phyloP scores from a whole-genome alignment of 2,797 vertebrate species.

The Sus cebifrons region DNA sequence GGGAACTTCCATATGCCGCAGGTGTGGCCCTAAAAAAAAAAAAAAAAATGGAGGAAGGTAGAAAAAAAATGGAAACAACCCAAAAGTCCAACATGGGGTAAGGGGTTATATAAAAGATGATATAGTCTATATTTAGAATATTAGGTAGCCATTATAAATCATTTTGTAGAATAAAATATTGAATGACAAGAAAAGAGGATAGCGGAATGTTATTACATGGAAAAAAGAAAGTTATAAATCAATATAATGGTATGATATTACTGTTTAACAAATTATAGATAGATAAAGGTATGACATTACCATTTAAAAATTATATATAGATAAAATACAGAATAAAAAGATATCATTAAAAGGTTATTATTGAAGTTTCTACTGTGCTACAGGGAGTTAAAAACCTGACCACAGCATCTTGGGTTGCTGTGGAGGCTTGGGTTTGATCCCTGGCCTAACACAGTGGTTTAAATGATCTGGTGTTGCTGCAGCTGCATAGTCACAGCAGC shows the following conservation, averaged over 20 bases:
- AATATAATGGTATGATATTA: neutral
- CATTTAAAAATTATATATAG: too few species aligned
- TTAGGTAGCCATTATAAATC: slow-evolving; percentile 7
- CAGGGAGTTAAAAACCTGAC: too few species aligned
- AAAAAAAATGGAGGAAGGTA: neutral
- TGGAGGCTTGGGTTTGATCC: too few species aligned
- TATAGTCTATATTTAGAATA: neutral
- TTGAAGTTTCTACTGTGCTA: too few species aligned
- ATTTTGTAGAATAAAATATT: slow-evolving; percentile 48
- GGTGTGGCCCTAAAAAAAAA: neutral
- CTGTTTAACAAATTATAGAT: neutral
- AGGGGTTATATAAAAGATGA: slow-evolving; percentile 27
- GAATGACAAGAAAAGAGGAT: slow-evolving; percentile 46
- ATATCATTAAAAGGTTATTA: neutral
- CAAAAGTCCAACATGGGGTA: neutral
- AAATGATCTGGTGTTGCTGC: too few species aligned
- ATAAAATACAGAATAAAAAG: neutral
- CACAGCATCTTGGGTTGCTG: too few species aligned
- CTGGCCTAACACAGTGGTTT: too few species aligned
- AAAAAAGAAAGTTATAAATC: slow-evolving; percentile 29
- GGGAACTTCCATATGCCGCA: too few species aligned
- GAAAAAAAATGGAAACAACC: neutral
- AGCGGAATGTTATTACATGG: neutral
- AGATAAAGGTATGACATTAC: too few species aligned
- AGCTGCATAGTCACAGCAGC: too few species aligned